Percentiles rank a stretch among this genome's conserved stretches.
Conservation (phyloP, 2,888 invertebrate species). For the Aelia acuminata region DNA sequence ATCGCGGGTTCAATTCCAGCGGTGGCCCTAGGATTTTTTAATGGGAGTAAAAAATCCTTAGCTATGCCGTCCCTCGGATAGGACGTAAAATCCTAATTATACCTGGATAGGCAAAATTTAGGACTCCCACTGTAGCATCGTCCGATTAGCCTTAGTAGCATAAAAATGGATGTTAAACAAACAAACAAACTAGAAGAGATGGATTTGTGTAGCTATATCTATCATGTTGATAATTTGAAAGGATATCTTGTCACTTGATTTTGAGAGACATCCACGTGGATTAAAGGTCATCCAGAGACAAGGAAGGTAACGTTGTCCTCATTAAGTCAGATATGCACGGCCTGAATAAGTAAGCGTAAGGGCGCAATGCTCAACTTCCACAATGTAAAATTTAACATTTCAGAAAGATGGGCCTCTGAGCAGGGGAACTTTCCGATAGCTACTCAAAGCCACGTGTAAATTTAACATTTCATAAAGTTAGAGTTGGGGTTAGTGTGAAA, state of each 20-base stretch:
- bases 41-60: too few species aligned
- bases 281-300: neutral
- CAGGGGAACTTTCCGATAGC: neutral
- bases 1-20: too few species aligned
- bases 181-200: neutral
- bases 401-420: neutral
- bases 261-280: neutral
- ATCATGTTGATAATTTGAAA: neutral
- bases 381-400: constrained; percentile 36
- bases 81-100: too few species aligned
- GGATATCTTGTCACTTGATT: neutral
- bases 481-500: neutral
- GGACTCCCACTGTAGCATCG: too few species aligned
- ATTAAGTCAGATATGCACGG: neutral
- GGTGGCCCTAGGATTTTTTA: too few species aligned
- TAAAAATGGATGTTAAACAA: too few species aligned
- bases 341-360: neutral
- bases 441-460: neutral
- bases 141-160: too few species aligned
- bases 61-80: too few species aligned
- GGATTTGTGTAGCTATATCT: too few species aligned
- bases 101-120: too few species aligned
- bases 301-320: neutral
- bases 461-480: constrained; percentile 25
- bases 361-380: neutral